phyloP scores from a whole-genome alignment of 2,888 invertebrate species.

The Julus scandinavius region DNA sequence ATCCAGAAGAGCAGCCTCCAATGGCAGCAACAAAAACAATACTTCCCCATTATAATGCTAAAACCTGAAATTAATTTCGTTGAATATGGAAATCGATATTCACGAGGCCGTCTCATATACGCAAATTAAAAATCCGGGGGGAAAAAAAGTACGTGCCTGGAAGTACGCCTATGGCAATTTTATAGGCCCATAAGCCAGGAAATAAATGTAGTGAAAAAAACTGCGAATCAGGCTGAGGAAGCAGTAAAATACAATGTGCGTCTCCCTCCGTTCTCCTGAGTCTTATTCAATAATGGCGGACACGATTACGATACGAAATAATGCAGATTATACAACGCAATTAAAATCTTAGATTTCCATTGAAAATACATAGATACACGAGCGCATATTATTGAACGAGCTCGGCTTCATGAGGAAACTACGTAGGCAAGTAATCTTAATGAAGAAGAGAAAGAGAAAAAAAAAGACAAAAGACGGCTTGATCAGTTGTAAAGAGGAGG shows the following conservation, averaged over 20 bases:
- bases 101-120: neutral
- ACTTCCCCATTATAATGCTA: conserved; percentile 34
- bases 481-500: conserved; percentile 42
- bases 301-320: conserved; percentile 48
- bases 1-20: neutral
- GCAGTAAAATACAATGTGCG: conserved; percentile 12
- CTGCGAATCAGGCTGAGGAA: conserved; percentile 38
- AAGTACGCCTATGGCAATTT: neutral
- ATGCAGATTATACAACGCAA: conserved; percentile 49
- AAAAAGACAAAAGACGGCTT: conserved; percentile 37
- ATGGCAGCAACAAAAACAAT: conserved; percentile 6
- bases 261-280: neutral
- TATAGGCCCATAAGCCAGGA: conserved; percentile 26
- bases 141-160: conserved; percentile 1
- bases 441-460: neutral
- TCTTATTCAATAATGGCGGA: conserved; percentile 32
- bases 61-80: conserved; percentile 35
- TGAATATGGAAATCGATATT: conserved; percentile 39
- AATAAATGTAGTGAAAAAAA: conserved; percentile 25
- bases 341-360: conserved; percentile 45
- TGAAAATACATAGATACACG: conserved; percentile 9
- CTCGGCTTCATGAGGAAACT: neutral
- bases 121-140: neutral
- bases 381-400: neutral
- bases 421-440: conserved; percentile 10